Evolutionary conservation across 2,888 invertebrate species (phyloP), one percentile per base, ranked within the genome.

Genomic region (Lasioglossum figueresi): DNA sequence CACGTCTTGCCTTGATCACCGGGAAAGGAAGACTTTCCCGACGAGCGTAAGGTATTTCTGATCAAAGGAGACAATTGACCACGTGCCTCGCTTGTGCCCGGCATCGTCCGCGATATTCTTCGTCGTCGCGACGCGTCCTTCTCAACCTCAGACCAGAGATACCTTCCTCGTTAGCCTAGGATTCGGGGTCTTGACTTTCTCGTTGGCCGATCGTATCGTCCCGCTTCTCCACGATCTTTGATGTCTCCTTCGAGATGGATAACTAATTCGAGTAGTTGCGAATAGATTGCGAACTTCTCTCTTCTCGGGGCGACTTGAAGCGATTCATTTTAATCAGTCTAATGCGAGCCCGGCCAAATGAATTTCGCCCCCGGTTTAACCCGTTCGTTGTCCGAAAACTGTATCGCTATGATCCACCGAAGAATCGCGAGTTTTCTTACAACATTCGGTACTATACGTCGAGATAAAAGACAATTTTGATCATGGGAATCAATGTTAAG

Each of bases 31-130:
- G 63, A 68, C 66, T 76, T 66, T 73, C 63, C 31, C n/a, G 37
- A 16, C 77, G 37, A 40, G 27, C 76, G 70, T 43, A 75, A 34
- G 59, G 40, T 73, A 73, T 72, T 85, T 73, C 73, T 76, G 86
- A 86, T 86, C 79, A 85, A 86, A 70, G 71, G 77, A 81, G 78
- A 86, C 86, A 82, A 85, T 85, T 79, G 82, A 86, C 86, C 86
- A 78, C 75, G 80, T 76, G 83, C 80, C 80, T 78, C 75, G 78
- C 71, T 83, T 68, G 77, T 75, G 6, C 75, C 66, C 80, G 74
- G 76, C 79, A 68, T 10, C 66, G 52, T 14, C 40, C 76, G 12
- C 70, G 45, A n/a, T 27, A 59, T 66, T 75, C 71, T 75, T 66
- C 66, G 63, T 6, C 78, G 45, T 52, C 34, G 34, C 68, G 27